These are phyloP conservation scores for Linepithema humile DNA, from an alignment of 1,140 invertebrate species.

Conservation along the genomic window DNA sequence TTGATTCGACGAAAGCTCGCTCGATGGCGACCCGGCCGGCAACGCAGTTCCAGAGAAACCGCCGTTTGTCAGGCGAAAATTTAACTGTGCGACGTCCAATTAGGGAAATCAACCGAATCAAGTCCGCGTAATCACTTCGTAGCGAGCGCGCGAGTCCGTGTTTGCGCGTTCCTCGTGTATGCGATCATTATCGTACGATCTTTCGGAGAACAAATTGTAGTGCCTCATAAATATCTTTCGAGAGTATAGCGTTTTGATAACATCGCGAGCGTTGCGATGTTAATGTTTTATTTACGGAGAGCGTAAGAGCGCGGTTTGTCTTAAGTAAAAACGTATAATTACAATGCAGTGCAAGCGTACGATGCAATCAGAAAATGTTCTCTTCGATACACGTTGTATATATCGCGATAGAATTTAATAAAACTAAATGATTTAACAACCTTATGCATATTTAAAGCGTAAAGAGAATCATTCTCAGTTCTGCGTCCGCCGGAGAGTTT, in stretches of 20 bases:
- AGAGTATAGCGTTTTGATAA: not conserved
- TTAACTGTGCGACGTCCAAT: constrained; percentile 43
- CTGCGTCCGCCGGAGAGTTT: not conserved
- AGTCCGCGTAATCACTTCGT: constrained; percentile 1
- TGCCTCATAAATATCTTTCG: constrained; percentile 34
- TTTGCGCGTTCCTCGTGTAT: not conserved
- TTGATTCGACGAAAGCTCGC: not conserved
- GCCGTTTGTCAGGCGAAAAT: constrained; percentile 35
- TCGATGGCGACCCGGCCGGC: not conserved
- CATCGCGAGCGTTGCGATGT: not conserved
- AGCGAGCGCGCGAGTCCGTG: not conserved
- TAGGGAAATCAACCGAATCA: constrained; percentile 43
- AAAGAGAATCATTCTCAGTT: not conserved
- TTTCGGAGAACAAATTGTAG: constrained; percentile 33
- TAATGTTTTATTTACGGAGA: constrained; percentile 21
- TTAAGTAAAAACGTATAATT: not conserved
- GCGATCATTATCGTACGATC: constrained; percentile 27
- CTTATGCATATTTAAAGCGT: not conserved
- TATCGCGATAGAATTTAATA: not conserved
- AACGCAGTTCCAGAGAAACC: not conserved
- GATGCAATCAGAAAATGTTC: not conserved
- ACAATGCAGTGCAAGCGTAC: not conserved
- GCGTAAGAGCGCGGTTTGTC: not conserved
- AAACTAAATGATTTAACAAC: not conserved
- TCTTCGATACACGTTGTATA: not conserved